These are phyloP conservation scores for Cephalopachus bancanus DNA, from an alignment of 2,797 vertebrate genomes.

Conservation along the genomic window DNA sequence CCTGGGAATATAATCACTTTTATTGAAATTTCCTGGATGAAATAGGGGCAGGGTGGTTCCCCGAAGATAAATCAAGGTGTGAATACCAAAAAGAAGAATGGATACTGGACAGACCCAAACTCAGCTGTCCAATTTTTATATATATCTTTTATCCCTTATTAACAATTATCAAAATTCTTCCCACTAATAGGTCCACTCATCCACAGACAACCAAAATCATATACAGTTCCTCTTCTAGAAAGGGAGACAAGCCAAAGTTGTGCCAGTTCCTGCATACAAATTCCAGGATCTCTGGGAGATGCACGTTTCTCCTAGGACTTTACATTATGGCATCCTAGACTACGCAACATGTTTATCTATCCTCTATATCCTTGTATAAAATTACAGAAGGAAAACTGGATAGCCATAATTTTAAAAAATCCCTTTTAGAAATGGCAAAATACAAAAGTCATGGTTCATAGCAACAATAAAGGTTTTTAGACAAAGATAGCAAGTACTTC, in stretches of 20 bases:
- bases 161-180: background rate
- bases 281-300: background rate
- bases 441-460: background rate
- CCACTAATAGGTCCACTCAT: background rate
- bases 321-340: background rate
- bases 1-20: background rate
- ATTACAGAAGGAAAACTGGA: background rate
- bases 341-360: background rate
- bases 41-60: background rate
- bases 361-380: background rate
- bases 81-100: background rate
- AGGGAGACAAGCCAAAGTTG: background rate
- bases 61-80: background rate
- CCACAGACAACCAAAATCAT: background rate
- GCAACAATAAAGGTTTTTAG: background rate
- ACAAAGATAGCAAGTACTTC: background rate
- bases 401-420: background rate
- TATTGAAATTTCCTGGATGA: background rate
- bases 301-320: background rate
- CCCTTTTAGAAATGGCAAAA: background rate
- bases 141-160: background rate
- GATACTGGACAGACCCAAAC: background rate
- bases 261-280: background rate
- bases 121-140: background rate
- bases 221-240: background rate